A percentile compares a stretch with the other conserved stretches of the same genome.
phyloP scores from a whole-genome alignment of 2,113 vertebrate genomes.

The Rhea americana region DNA sequence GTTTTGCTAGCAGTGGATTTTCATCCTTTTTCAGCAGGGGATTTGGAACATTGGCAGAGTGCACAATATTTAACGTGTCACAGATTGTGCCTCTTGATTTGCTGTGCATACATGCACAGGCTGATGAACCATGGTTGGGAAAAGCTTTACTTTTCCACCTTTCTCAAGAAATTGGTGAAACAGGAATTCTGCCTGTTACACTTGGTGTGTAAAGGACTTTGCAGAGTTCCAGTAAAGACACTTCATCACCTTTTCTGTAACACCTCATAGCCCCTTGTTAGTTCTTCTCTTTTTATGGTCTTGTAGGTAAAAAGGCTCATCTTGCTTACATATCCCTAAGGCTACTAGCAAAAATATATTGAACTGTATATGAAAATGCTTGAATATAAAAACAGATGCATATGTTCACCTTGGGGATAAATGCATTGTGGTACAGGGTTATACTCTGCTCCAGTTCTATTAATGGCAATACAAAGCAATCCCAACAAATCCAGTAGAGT shows the following conservation, averaged over 20 bases:
- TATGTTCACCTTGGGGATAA: not conserved
- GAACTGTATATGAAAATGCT: not conserved
- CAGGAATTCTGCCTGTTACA: not conserved
- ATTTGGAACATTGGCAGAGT: not conserved
- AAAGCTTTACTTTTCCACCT: not conserved
- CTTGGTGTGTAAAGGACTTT: not conserved
- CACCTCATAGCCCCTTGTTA: constrained; percentile 31
- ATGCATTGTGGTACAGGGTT: not conserved
- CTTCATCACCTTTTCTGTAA: constrained; percentile 19
- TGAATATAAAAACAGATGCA: not conserved
- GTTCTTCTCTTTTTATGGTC: not conserved
- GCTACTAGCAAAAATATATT: constrained; percentile 12
- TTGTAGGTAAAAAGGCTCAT: constrained; percentile 8
- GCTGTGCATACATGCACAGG: not conserved
- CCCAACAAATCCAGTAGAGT: not conserved
- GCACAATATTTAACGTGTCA: accelerated
- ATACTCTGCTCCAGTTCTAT: not conserved
- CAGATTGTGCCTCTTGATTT: not conserved
- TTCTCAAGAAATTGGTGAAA: not conserved
- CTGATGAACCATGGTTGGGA: accelerated
- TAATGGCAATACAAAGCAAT: not conserved
- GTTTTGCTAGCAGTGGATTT: not conserved
- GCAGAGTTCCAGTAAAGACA: constrained; percentile 1
- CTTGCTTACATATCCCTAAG: constrained; percentile 18
- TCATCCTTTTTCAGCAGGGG: not conserved